Percentiles rank a stretch among this genome's conserved stretches.
Evolutionary conservation across 2,113 vertebrate species (phyloP).

Genomic region (Myrmophylax atrothorax): DNA sequence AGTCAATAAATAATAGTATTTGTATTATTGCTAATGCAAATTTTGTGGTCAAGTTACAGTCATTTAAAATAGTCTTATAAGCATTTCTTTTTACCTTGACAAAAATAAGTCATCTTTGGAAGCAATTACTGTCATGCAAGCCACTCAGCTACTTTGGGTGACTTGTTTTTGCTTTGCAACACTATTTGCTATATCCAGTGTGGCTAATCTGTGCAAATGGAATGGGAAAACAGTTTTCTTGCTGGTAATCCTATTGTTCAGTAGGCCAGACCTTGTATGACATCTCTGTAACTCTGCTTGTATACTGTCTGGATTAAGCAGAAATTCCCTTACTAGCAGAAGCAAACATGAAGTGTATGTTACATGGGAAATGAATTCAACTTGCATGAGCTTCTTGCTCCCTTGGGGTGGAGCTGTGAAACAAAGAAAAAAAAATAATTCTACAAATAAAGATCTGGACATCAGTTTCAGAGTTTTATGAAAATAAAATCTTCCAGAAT

Average conservation of each 20-base stretch:
- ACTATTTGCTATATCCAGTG: not conserved
- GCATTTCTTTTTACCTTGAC: not conserved
- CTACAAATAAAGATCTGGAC: not conserved
- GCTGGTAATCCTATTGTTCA: not conserved
- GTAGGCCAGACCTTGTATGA: not conserved
- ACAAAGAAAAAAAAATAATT: not conserved
- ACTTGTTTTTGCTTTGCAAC: not conserved
- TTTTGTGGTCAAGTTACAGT: not conserved
- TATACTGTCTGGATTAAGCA: not conserved
- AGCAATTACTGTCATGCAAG: not conserved
- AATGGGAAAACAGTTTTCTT: not conserved
- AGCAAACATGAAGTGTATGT: not conserved
- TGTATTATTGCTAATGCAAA: not conserved
- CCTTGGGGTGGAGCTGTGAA: conserved; percentile 12
- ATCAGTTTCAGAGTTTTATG: not conserved
- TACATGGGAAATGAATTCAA: not conserved
- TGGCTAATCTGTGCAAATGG: not conserved
- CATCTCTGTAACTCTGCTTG: not conserved
- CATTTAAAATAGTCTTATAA: not conserved
- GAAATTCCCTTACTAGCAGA: not conserved
- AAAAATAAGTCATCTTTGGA: not conserved
- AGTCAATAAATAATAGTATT: not conserved
- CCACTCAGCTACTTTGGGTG: not conserved
- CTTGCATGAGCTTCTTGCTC: not conserved
- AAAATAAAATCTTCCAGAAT: not conserved